Percentiles rank a stretch among this genome's conserved stretches.
These are phyloP conservation scores for Platorchestia sp. DNA, from an alignment of 1,140 invertebrate genomes.

Conservation along the genomic window DNA sequence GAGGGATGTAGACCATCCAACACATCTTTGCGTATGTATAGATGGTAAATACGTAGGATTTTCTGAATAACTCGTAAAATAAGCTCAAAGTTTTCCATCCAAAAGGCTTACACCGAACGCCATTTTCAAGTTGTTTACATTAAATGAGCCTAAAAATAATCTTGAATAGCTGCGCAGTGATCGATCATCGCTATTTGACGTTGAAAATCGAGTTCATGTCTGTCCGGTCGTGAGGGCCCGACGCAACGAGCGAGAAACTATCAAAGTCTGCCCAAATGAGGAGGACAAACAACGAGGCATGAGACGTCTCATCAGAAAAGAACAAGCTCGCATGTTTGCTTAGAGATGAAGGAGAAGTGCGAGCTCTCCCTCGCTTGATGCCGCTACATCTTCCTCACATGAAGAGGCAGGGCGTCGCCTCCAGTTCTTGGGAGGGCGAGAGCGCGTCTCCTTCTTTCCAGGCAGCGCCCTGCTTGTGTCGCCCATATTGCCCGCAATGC, in stretches of 20 bases:
- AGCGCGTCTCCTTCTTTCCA: background rate
- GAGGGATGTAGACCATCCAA: background rate
- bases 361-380: background rate
- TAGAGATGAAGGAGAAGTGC: background rate
- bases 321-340: background rate
- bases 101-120: background rate
- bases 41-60: background rate
- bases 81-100: no score
- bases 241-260: background rate
- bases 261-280: background rate
- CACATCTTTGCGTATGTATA: background rate
- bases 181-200: background rate
- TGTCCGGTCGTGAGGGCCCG: background rate
- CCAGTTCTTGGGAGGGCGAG: background rate
- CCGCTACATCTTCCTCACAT: slow-evolving; percentile 7
- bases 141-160: background rate
- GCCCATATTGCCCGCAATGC: background rate
- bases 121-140: background rate
- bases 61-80: no score
- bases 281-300: background rate
- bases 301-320: background rate
- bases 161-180: background rate
- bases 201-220: background rate
- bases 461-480: slow-evolving; percentile 2
- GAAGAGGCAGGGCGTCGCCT: background rate